Percentiles rank a stretch among this genome's conserved stretches.
Conservation (phyloP, 2,113 vertebrate species). For the Apeltes quadracus region DNA sequence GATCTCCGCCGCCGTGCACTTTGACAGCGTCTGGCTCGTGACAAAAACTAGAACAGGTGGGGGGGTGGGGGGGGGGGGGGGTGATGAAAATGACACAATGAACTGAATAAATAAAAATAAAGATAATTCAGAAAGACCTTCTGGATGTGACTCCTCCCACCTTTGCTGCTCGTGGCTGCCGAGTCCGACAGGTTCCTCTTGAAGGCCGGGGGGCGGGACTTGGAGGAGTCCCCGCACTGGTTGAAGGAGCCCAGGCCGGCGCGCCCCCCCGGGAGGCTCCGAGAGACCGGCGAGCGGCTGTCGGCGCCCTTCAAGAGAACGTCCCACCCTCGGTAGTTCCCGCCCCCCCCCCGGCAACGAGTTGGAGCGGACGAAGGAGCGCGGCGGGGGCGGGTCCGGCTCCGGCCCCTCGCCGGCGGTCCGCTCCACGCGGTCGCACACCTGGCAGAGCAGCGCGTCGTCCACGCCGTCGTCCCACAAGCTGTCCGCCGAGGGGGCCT, state of each 20-base stretch:
- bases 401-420: conserved; percentile 72
- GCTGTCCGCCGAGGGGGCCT: conserved; percentile 43
- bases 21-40: conserved; percentile 79
- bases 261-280: conserved; percentile 47
- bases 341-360: conserved; percentile 54
- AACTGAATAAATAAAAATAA: no score
- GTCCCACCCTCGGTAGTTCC: conserved; percentile 59
- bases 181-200: conserved; percentile 85
- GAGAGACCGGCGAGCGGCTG: conserved; percentile 41
- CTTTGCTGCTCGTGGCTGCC: conserved; percentile 78
- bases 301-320: conserved; percentile 41
- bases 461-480: conserved; percentile 86
- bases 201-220: conserved; percentile 70
- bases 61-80: conserved; percentile 46
- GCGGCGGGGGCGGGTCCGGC: no score
- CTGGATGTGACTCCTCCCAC: conserved; percentile 40
- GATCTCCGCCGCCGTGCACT: conserved; percentile 90
- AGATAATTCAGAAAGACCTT: no score
- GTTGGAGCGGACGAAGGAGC: conserved; percentile 57
- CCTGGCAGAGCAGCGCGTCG: conserved; percentile 88
- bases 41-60: conserved; percentile 79
- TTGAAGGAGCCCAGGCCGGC: conserved; percentile 73
- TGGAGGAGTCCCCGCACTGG: conserved; percentile 63
- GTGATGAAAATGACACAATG: no score
- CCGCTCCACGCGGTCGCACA: conserved; percentile 90